A percentile compares a stretch with the other conserved stretches of the same genome.
Conservation (phyloP, 2,797 vertebrate genomes). For the Chaunax sp. region DNA sequence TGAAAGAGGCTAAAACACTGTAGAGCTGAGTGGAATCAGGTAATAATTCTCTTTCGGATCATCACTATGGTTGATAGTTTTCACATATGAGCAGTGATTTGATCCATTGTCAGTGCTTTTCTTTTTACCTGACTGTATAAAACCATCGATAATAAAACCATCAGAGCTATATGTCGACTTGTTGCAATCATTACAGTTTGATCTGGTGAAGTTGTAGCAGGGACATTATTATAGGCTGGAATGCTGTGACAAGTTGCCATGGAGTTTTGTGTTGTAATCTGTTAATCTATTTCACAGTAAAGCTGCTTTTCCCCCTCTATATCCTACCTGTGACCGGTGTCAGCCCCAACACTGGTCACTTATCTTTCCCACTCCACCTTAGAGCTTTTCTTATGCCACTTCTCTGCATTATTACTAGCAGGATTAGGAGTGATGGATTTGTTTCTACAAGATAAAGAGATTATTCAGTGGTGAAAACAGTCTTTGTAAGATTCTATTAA, state of each 20-base stretch:
- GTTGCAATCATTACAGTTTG: no score
- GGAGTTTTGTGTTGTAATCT: background rate
- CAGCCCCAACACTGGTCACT: background rate
- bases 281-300: background rate
- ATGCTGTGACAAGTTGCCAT: no score
- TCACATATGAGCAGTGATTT: no score
- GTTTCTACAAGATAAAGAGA: background rate
- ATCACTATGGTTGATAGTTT: no score
- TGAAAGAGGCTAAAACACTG: no score
- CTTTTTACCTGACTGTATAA: no score
- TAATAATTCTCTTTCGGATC: no score
- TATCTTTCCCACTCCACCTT: background rate
- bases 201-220: background rate
- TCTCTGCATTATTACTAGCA: background rate
- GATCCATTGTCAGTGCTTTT: no score
- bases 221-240: background rate
- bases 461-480: background rate
- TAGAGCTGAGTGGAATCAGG: no score
- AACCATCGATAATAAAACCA: no score
- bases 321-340: background rate
- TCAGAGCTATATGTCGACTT: no score
- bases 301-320: background rate
- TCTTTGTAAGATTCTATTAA: background rate
- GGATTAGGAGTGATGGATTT: background rate
- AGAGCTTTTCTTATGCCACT: background rate